Percentiles rank a stretch among this genome's conserved stretches.
Evolutionary conservation across 2,113 vertebrate genomes (phyloP).

Genomic region (Rhodinocichla rosea): DNA sequence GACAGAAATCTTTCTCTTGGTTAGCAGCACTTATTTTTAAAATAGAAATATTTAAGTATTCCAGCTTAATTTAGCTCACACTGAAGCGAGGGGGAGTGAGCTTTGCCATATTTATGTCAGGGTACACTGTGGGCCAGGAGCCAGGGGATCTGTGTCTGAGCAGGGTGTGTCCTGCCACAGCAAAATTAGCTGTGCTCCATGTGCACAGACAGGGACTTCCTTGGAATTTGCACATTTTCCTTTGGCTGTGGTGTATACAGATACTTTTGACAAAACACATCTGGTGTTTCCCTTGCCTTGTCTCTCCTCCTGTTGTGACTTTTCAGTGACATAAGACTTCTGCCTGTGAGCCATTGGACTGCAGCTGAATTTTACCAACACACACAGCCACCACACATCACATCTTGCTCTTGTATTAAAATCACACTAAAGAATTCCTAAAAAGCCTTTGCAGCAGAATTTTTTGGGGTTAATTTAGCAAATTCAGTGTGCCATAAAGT

Average conservation of each 20-base stretch:
- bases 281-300: background rate
- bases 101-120: background rate
- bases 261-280: background rate
- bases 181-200: background rate
- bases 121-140: rapidly evolving
- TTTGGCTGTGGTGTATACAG: background rate
- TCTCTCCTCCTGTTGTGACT: background rate
- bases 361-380: background rate
- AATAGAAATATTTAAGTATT: background rate
- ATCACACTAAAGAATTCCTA: background rate
- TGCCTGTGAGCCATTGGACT: background rate
- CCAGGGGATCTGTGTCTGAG: background rate
- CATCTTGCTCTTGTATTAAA: background rate
- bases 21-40: background rate
- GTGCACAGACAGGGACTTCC: background rate
- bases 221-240: background rate
- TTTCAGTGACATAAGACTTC: background rate
- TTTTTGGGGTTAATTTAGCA: background rate
- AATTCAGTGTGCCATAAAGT: background rate
- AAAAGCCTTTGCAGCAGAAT: background rate
- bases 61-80: background rate
- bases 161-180: background rate
- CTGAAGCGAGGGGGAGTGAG: background rate
- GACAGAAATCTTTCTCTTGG: background rate
- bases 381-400: background rate